A percentile compares a stretch with the other conserved stretches of the same genome.
These are phyloP conservation scores for Pteropus rufus DNA, from an alignment of 2,797 vertebrate species.

Conservation along the genomic window DNA sequence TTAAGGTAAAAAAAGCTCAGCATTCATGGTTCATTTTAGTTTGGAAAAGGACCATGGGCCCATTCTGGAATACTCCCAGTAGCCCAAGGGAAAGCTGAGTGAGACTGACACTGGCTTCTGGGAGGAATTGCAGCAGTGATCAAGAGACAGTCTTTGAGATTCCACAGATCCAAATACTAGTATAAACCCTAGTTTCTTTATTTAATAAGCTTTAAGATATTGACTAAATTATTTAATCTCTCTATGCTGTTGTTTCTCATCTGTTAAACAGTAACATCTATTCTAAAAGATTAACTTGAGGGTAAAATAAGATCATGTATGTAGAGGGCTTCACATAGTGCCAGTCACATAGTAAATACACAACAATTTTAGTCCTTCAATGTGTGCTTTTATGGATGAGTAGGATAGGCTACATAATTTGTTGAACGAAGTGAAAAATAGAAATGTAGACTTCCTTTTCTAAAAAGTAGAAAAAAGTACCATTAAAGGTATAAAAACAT, in stretches of 20 bases:
- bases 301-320: not conserved
- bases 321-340: not conserved
- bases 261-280: not conserved
- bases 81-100: not conserved
- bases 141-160: not conserved
- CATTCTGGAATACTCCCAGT: not conserved
- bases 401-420: not conserved
- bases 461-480: not conserved
- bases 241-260: not conserved
- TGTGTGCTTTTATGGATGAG: not conserved
- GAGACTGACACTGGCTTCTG: not conserved
- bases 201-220: not conserved
- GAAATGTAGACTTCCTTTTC: not conserved
- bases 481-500: not conserved
- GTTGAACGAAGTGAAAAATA: not conserved
- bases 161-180: not conserved
- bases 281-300: not conserved
- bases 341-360: not conserved
- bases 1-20: not conserved
- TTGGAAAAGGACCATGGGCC: not conserved
- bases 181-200: not conserved
- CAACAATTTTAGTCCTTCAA: not conserved
- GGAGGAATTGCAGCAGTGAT: not conserved
- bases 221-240: not conserved
- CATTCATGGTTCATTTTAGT: not conserved